Evolutionary conservation across 1,140 invertebrate genomes (phyloP), one percentile per base, ranked within the genome.

Genomic region (Pantala flavescens): DNA sequence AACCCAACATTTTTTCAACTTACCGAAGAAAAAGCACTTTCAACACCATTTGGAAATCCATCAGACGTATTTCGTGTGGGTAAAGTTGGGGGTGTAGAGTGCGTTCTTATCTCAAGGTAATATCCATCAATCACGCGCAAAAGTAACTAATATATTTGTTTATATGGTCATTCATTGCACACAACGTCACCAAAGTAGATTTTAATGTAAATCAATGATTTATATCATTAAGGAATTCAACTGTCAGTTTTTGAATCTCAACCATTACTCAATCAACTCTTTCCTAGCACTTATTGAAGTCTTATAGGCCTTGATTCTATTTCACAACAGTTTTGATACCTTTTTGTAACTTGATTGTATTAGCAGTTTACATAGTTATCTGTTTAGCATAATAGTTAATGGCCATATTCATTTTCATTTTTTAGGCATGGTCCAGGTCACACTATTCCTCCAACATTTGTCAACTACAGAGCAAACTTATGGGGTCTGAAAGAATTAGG

Each of bases 391-490:
- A n/a, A n/a, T n/a, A n/a, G n/a, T n/a, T n/a, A n/a, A n/a, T n/a
- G n/a, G n/a, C n/a, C 10, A 49, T 49, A 16, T 70, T 55, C 23
- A 71, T 71, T 55, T 36, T 77, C 49, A 19, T 76, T 76, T 79
- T 81, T 19, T 76, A 91, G 97, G 78, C 98, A 99, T 86, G 96
- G 96, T 1, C 84, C 90, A 55, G 90, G 90, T 72, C 97, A 99
- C 82, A 85, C 85, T 71, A 88, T 93, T 43, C 90, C 86, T 82
- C 96, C 96, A 0, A 89, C 87, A 23, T 88, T 90, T 78, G 87
- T 99, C 0, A 99, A 99, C 83, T 99, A 98, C 82, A 88, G 97
- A 76, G 98, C 97, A 3, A 99, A 99, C 82, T 90, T 99, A 71
- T 97, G 94, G 91, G 96, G 97, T 0, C 82, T 99, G 73, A 92